Base-by-base conservation (phyloP, 2,888 invertebrate genomes). In the Noctua fimbriata region DNA sequence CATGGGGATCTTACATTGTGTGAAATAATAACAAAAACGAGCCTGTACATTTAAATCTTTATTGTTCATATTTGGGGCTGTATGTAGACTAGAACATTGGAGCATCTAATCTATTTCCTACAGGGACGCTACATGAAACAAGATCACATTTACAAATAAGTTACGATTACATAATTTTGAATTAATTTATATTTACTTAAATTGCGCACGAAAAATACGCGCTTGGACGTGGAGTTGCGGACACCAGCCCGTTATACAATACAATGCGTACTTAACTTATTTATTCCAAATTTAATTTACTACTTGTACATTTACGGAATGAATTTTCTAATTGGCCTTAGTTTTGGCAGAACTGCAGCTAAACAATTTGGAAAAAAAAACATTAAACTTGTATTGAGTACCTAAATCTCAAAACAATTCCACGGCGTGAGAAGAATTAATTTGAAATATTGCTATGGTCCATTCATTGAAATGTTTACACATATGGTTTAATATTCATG, bases 61-160 rank as follows among this genome's bases (percentile, higher is more conserved):
- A 84, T 86, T 86, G 67, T 74, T 86, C 78, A 82, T 72, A 78
- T 82, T 82, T 74, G 70, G 82, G 77, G 58, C 52, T 73, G 82
- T 78, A 76, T 67, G 75, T 73, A 76, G 86, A 84, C 84, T 84
- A 83, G 84, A 86, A 75, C 73, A 52, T 66, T 55, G 28, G n/a
- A 76, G 24, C 67, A 44, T 67, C 67, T 70, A 41, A 73, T 73
- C 60, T 79, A 73, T 79, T 79, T 73, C 24, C 44, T 69, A 75
- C 14, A 63, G 41, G 69, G 32, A 75, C 36, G 55, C 21, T 49
- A 81, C 21, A 75, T 65, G 24, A 80, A 85, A 65, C 75, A 72
- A 85, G 67, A 85, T 85, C 16, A 58, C 63, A 72, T 72, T 32
- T 36, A 16, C 5, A 65, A 66, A 84, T 60, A 74, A 55, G 63